Conservation (phyloP, 1,140 invertebrate genomes). For the Ips nitidus region DNA sequence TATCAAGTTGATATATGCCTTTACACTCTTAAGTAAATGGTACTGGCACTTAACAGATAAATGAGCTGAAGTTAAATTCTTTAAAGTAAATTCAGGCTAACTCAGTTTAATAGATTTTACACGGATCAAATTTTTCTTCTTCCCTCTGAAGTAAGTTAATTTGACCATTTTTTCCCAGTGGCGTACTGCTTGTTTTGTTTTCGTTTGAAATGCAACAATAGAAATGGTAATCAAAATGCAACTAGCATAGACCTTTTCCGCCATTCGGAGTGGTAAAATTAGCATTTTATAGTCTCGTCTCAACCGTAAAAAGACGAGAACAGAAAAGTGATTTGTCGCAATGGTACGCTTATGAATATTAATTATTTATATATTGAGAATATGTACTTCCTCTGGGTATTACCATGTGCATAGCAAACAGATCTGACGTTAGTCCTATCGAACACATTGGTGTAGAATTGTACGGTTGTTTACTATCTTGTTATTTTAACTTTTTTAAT, state of each 20-base stretch:
- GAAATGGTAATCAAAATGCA: too few relatives aligned
- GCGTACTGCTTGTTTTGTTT: too few relatives aligned
- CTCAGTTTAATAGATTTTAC: conserved; percentile 4
- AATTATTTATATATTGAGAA: not conserved
- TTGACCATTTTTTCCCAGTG: too few relatives aligned
- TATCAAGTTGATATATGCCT: conserved; percentile 30
- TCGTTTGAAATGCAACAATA: too few relatives aligned
- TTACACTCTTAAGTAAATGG: conserved; percentile 19
- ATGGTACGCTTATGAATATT: not conserved
- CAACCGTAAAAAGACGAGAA: too few relatives aligned
- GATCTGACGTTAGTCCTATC: not conserved
- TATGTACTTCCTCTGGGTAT: conserved; percentile 4
- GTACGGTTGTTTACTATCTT: not conserved
- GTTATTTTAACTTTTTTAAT: too few relatives aligned
- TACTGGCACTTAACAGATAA: conserved; percentile 19
- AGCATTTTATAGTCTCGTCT: too few relatives aligned
- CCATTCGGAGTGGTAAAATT: too few relatives aligned
- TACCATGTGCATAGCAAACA: conserved; percentile 4
- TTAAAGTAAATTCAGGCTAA: not conserved
- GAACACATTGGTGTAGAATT: not conserved
- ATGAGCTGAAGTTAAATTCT: conserved; percentile 8
- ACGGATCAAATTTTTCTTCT: conserved; percentile 1
- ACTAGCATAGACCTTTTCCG: too few relatives aligned
- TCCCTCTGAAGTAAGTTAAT: not conserved
- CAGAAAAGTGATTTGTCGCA: not conserved